Percentiles rank a stretch among this genome's conserved stretches.
Conservation (phyloP, 2,888 invertebrate species). For the Drosophila limbata region DNA sequence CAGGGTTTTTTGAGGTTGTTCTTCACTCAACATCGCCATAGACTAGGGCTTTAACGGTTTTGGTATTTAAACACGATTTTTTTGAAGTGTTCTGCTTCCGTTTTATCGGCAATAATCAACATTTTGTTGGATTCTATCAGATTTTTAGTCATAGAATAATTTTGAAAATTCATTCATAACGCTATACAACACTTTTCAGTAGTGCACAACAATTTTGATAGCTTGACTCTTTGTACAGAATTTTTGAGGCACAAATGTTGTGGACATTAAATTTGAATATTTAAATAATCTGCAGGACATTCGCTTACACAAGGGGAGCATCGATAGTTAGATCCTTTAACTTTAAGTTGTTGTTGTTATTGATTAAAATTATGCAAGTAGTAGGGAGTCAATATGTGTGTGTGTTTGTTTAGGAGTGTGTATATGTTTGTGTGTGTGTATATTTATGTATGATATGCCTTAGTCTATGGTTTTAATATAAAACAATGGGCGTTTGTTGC, state of each 20-base stretch:
- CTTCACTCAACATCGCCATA: too few species aligned
- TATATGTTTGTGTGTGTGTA: constrained; percentile 24
- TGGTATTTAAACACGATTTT: too few species aligned
- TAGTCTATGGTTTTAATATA: constrained; percentile 77
- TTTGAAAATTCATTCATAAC: background rate
- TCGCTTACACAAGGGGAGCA: constrained; percentile 23
- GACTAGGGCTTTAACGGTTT: too few species aligned
- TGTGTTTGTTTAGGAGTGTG: constrained; percentile 10
- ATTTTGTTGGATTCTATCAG: background rate
- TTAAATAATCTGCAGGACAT: background rate
- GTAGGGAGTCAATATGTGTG: constrained; percentile 26
- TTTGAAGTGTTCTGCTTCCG: background rate
- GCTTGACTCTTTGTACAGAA: background rate
- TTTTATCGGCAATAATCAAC: background rate
- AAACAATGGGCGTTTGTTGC: constrained; percentile 63
- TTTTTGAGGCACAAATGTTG: constrained; percentile 6
- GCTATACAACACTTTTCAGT: background rate
- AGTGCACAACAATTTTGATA: background rate
- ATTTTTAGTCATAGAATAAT: background rate
- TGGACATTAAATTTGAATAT: background rate
- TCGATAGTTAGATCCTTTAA: constrained; percentile 3
- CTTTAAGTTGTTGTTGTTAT: constrained; percentile 21
- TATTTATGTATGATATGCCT: constrained; percentile 35
- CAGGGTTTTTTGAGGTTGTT: too few species aligned
- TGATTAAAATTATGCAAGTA: constrained; percentile 36